Percentiles rank a stretch among this genome's conserved stretches.
These are phyloP conservation scores for Papilio demoleus DNA, from an alignment of 2,888 invertebrate species.

Conservation along the genomic window DNA sequence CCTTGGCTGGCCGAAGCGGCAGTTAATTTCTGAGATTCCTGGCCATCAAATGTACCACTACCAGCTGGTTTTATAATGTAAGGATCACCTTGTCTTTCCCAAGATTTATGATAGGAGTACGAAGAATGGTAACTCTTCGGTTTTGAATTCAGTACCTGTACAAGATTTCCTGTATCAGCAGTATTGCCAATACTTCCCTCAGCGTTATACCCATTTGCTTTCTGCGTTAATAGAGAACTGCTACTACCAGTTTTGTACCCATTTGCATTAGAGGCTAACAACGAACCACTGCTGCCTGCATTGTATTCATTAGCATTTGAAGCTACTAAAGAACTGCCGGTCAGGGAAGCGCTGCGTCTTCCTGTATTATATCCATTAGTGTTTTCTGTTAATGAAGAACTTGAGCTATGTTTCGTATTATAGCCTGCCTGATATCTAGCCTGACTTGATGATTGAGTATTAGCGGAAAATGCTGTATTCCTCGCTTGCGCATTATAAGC, in stretches of 20 bases:
- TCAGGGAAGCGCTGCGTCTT: slow-evolving; percentile 33
- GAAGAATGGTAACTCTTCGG: slow-evolving; percentile 79
- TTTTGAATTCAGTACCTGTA: slow-evolving; percentile 55
- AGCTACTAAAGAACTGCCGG: slow-evolving; percentile 37
- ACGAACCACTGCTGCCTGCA: slow-evolving; percentile 45
- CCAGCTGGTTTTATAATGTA: slow-evolving; percentile 73
- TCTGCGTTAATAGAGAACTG: slow-evolving; percentile 27
- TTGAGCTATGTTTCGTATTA: slow-evolving; percentile 51
- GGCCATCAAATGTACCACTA: slow-evolving; percentile 50
- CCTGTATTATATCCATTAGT: slow-evolving; percentile 26
- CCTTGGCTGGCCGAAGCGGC: slow-evolving; percentile 53
- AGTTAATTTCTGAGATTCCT: slow-evolving; percentile 61
- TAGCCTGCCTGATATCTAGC: slow-evolving; percentile 56
- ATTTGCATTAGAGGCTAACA: slow-evolving; percentile 46
- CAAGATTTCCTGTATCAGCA: slow-evolving; percentile 51
- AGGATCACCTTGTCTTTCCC: slow-evolving; percentile 80
- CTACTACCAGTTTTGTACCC: slow-evolving; percentile 51
- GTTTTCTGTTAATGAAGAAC: slow-evolving; percentile 14
- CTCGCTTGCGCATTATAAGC: slow-evolving; percentile 52
- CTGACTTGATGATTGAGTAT: slow-evolving; percentile 57
- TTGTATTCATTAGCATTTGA: slow-evolving; percentile 48
- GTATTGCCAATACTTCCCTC: slow-evolving; percentile 36
- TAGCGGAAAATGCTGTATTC: slow-evolving; percentile 52
- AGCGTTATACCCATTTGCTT: slow-evolving; percentile 26
- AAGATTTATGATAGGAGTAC: slow-evolving; percentile 79